phyloP scores from a whole-genome alignment of 2,888 invertebrate genomes.

The Diaprepes abbreviatus region DNA sequence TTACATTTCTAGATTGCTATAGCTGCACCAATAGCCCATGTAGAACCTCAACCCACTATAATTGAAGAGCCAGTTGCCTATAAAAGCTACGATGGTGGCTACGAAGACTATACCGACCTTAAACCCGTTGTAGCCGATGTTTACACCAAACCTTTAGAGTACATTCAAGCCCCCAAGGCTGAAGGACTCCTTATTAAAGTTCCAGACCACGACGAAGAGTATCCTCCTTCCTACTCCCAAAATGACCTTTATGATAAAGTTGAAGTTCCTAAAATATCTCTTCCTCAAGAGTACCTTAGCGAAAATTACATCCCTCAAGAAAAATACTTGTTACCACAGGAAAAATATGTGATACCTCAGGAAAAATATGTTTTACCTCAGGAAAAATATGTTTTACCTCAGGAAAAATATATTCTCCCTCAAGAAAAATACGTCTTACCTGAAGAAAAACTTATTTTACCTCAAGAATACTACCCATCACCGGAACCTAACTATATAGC shows the following conservation, averaged over 20 bases:
- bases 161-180: slow-evolving; percentile 37
- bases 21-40: slow-evolving; percentile 27
- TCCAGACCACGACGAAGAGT: slow-evolving; percentile 33
- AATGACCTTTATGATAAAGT: slow-evolving; percentile 1
- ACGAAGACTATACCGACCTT: slow-evolving; percentile 53
- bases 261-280: slow-evolving; percentile 22
- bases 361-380: slow-evolving; percentile 9
- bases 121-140: slow-evolving; percentile 41
- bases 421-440: too few species aligned
- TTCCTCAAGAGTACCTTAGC: slow-evolving; percentile 24
- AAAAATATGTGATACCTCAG: slow-evolving; percentile 17
- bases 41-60: slow-evolving; percentile 32
- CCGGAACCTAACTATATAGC: background rate
- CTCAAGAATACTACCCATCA: slow-evolving; percentile 12
- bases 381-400: too few species aligned
- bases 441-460: slow-evolving; percentile 17
- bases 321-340: slow-evolving; percentile 19
- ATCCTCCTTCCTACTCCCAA: slow-evolving; percentile 12
- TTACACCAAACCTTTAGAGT: slow-evolving; percentile 41
- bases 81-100: slow-evolving; percentile 56
- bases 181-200: slow-evolving; percentile 37
- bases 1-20: slow-evolving; percentile 41
- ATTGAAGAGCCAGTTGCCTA: slow-evolving; percentile 43
- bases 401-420: too few species aligned
- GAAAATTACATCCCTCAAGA: slow-evolving; percentile 19